Evolutionary conservation across 2,113 vertebrate genomes (phyloP).

Genomic region (Emydura subglobosa): DNA sequence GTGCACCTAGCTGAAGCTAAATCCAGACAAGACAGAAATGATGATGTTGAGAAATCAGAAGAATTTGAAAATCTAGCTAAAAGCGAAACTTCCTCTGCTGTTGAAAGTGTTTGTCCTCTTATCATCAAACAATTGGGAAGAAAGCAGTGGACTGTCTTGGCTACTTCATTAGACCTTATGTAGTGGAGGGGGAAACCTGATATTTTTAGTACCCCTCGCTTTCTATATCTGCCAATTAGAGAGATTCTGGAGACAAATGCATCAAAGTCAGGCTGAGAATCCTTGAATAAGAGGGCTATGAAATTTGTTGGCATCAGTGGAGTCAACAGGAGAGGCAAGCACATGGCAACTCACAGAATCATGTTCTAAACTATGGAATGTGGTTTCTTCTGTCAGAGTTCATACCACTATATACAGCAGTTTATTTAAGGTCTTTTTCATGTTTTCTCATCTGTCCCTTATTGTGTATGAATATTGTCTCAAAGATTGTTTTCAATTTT

Average conservation of each 20-base stretch:
- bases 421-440: background rate
- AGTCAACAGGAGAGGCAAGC: background rate
- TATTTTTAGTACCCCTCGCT: background rate
- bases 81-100: background rate
- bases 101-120: background rate
- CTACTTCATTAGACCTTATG: background rate
- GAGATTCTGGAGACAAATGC: background rate
- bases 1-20: too few species aligned
- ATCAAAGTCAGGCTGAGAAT: background rate
- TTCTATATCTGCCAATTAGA: background rate
- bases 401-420: background rate
- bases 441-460: background rate
- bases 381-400: background rate
- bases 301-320: background rate
- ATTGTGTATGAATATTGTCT: background rate
- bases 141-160: background rate
- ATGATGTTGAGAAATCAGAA: background rate
- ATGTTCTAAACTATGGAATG: background rate
- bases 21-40: background rate
- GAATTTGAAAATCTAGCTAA: background rate
- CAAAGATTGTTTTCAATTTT: background rate
- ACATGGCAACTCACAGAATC: accelerated
- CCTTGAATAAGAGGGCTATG: background rate
- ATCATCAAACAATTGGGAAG: accelerated
- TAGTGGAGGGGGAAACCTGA: background rate